Base-by-base conservation (phyloP, 2,888 invertebrate species). In the Sisyra nigra region DNA sequence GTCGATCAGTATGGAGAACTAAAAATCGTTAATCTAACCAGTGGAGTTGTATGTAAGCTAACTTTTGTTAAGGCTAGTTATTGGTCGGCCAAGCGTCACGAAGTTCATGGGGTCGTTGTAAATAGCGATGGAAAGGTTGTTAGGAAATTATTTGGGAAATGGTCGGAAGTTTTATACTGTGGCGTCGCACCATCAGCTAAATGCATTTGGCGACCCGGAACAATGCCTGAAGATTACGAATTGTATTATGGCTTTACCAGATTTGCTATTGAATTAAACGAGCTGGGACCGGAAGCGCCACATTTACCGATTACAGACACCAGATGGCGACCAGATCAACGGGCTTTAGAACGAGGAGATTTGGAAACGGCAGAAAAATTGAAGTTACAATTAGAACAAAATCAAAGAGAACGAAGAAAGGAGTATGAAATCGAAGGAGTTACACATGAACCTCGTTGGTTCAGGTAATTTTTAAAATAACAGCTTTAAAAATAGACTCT, bases 1-100 rank as follows among this genome's bases (percentile, higher is more conserved):
- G 84, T 86, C 45, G 87, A 87, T 61, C 83, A 85, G 61, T 87
- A 86, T 57, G 87, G 87, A 0, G 86, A 86, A 56, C 71, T 85
- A 66, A 71, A 74, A 51, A 78, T 87, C 47, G 62, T 63, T 14
- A 66, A 69, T 52, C 33, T 18, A 10, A 76, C 76, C 24, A 71
- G 71, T 0, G 72, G 74, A 33, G 72, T 82, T 47, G 66, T 71
- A 1, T 82, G 82, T 62, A 84, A 82, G 62, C 70, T 87, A 37
- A 82, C 81, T 47, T 87, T 86, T 58, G 71, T 80, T 3, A 86
- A 86, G 72, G 85, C 84, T 55, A 63, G 58, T 51, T 81, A 84
- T 53, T 85, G 83, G 80, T 82, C 84, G 3, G 74, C 76, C 45
- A 79, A 78, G 52, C 66, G 79, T 3, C 81, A 86, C 60, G 85